Percentiles rank a stretch among this genome's conserved stretches.
phyloP scores from a whole-genome alignment of 2,888 invertebrate genomes.

The Cheilosia urbana region DNA sequence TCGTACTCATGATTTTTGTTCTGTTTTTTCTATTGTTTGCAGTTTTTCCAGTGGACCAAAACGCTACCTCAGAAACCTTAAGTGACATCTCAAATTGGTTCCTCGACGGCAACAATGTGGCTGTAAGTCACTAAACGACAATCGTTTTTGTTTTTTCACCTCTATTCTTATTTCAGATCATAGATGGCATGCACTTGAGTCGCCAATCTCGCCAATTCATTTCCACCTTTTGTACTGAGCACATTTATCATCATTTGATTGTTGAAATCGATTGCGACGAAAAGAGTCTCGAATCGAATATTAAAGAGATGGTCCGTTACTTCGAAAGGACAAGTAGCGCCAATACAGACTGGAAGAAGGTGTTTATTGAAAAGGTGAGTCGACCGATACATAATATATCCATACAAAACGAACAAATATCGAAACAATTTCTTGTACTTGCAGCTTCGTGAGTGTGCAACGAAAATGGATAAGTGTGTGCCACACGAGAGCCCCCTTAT shows the following conservation, averaged over 20 bases:
- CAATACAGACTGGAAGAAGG: slow-evolving; percentile 76
- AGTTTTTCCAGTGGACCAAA: slow-evolving; percentile 88
- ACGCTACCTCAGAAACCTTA: slow-evolving; percentile 87
- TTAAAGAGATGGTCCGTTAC: slow-evolving; percentile 85
- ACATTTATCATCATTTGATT: slow-evolving; percentile 94
- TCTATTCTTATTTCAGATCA: slow-evolving; percentile 86
- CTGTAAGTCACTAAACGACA: slow-evolving; percentile 85
- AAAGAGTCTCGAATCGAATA: slow-evolving; percentile 82
- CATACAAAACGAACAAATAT: background rate
- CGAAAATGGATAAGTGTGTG: slow-evolving; percentile 77
- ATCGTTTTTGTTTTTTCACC: background rate
- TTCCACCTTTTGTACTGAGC: slow-evolving; percentile 89
- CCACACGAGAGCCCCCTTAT: slow-evolving; percentile 77
- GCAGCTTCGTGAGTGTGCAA: slow-evolving; percentile 64
- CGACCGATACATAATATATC: background rate
- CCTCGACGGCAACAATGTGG: slow-evolving; percentile 90
- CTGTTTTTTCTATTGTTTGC: background rate
- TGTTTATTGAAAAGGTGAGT: slow-evolving; percentile 76
- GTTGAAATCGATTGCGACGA: slow-evolving; percentile 96
- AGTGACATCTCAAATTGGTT: slow-evolving; percentile 94
- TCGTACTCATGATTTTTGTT: background rate
- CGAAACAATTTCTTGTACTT: too few relatives aligned
- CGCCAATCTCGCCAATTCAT: slow-evolving; percentile 91
- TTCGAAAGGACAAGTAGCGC: slow-evolving; percentile 75
- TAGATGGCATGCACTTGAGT: slow-evolving; percentile 97